Evolutionary conservation across 2,797 vertebrate species (phyloP).

Genomic region (Urocyon cinereoargenteus): DNA sequence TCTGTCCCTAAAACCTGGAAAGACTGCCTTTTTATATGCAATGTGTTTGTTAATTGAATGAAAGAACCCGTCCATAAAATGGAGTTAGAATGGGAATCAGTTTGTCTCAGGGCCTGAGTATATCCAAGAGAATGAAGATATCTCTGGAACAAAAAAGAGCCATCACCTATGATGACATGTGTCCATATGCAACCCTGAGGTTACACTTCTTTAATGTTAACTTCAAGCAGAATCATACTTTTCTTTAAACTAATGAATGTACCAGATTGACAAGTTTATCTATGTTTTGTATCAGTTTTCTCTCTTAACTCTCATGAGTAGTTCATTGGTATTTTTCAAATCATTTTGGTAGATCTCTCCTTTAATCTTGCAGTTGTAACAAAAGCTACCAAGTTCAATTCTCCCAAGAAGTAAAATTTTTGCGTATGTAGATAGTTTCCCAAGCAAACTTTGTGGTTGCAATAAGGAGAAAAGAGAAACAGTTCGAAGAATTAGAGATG

Average conservation of each 20-base stretch:
- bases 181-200: not conserved
- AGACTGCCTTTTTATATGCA: not conserved
- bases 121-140: not conserved
- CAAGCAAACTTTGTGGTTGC: not conserved
- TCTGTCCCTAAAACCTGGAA: not conserved
- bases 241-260: not conserved
- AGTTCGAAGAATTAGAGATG: not conserved
- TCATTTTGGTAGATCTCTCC: not conserved
- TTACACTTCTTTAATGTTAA: not conserved
- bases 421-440: not conserved
- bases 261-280: not conserved
- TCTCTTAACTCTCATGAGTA: not conserved
- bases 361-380: not conserved
- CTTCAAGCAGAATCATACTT: not conserved
- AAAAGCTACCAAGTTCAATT: not conserved
- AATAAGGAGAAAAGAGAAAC: not conserved
- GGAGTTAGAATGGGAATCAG: not conserved
- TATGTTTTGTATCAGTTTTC: not conserved
- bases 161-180: not conserved
- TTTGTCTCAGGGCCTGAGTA: not conserved
- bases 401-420: not conserved
- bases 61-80: not conserved
- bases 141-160: not conserved
- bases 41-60: not conserved
- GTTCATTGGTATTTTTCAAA: not conserved